A percentile compares a stretch with the other conserved stretches of the same genome.
These are phyloP conservation scores for Sebastes trivittatus DNA, from an alignment of 2,797 vertebrate genomes.

Conservation along the genomic window DNA sequence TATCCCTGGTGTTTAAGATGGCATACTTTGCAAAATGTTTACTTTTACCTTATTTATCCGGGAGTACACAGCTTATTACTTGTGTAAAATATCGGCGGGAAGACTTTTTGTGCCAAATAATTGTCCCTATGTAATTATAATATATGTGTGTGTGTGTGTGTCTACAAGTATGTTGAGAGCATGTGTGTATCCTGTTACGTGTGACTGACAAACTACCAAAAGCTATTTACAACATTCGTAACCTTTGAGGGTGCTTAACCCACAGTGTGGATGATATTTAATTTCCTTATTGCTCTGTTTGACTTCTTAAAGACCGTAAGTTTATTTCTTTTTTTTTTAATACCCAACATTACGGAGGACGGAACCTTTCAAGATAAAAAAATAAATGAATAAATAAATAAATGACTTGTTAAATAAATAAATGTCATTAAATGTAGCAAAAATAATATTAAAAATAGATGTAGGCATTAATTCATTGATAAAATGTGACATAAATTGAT, in stretches of 20 bases:
- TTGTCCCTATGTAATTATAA: conserved; percentile 21
- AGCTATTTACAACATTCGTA: conserved; percentile 14
- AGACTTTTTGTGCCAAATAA: conserved; percentile 67
- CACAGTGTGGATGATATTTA: not conserved
- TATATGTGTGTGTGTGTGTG: not conserved
- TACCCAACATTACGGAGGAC: too few relatives aligned
- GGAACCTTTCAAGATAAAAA: too few relatives aligned
- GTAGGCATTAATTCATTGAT: too few relatives aligned
- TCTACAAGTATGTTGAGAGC: conserved; percentile 19
- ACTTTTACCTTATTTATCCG: conserved; percentile 15
- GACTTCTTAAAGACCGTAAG: conserved; percentile 6
- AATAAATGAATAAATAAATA: too few relatives aligned
- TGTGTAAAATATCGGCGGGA: conserved; percentile 22
- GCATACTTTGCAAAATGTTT: conserved; percentile 27
- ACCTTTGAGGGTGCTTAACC: conserved; percentile 11
- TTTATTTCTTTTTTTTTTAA: not conserved
- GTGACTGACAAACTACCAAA: conserved; percentile 35
- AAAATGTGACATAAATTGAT: too few relatives aligned
- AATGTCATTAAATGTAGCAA: too few relatives aligned
- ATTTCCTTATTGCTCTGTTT: not conserved
- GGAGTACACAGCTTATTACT: conserved; percentile 3
- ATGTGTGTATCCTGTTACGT: conserved; percentile 19
- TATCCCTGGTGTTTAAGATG: not conserved
- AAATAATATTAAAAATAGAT: too few relatives aligned
- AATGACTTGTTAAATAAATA: too few relatives aligned